phyloP scores from a whole-genome alignment of 2,888 invertebrate genomes.

The Polydrusus pterygomalis region DNA sequence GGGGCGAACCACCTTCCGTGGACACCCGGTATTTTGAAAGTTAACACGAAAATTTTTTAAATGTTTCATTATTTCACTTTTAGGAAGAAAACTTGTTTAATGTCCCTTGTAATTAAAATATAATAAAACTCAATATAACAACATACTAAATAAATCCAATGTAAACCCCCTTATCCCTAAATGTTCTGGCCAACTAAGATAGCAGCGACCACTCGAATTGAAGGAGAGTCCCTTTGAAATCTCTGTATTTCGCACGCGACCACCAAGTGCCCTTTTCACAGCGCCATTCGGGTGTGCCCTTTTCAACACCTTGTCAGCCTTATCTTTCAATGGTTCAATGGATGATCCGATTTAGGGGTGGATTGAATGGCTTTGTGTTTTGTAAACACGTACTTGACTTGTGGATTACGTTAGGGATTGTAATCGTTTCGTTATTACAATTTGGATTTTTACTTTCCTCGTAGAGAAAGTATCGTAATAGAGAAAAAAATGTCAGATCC shows the following conservation, averaged over 20 bases:
- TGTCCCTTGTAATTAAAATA: too few species aligned
- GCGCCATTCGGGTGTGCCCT: slow-evolving; percentile 3
- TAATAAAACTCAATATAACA: neutral
- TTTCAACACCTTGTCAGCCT: slow-evolving; percentile 38
- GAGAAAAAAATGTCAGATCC: too few species aligned
- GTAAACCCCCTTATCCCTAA: slow-evolving; percentile 31
- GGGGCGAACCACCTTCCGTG: too few species aligned
- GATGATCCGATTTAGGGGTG: slow-evolving; percentile 36
- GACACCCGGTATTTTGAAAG: too few species aligned
- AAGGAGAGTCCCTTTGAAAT: slow-evolving; percentile 30
- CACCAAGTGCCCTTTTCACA: slow-evolving; percentile 34
- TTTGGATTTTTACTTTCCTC: too few species aligned
- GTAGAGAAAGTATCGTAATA: too few species aligned
- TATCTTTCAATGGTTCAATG: slow-evolving; percentile 32
- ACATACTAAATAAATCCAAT: neutral
- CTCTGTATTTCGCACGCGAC: slow-evolving; percentile 41
- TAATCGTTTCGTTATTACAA: neutral
- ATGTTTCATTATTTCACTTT: too few species aligned
- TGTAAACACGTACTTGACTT: slow-evolving; percentile 39
- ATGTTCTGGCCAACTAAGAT: slow-evolving; percentile 34
- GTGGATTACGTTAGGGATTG: slow-evolving; percentile 12
- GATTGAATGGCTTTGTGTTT: slow-evolving; percentile 30
- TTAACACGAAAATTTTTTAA: too few species aligned
- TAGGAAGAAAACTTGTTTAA: too few species aligned
- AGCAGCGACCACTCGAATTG: slow-evolving; percentile 21